These are phyloP conservation scores for Lepidostoma basale DNA, from an alignment of 1,140 invertebrate genomes.

Conservation along the genomic window DNA sequence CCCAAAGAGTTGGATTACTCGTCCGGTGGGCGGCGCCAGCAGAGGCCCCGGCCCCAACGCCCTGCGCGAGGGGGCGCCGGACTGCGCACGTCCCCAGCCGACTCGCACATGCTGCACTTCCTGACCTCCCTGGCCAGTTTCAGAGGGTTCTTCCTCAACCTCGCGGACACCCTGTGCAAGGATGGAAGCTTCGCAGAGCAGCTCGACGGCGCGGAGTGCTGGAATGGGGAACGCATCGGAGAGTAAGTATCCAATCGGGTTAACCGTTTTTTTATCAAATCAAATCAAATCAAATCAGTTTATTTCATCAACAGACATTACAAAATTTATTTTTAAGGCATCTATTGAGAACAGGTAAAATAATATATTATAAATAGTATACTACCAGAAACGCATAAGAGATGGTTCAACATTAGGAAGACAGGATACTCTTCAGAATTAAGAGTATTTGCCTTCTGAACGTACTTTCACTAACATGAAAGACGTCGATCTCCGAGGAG, in stretches of 20 bases:
- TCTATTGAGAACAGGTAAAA: too few relatives aligned
- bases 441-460: too few relatives aligned
- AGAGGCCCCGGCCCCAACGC: slow-evolving; percentile 49
- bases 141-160: slow-evolving; percentile 71
- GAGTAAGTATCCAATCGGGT: slow-evolving; percentile 71
- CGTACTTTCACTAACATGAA: too few relatives aligned
- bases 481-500: too few relatives aligned
- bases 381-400: too few relatives aligned
- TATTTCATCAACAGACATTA: too few relatives aligned
- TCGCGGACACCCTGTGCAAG: slow-evolving; percentile 72
- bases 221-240: slow-evolving; percentile 76
- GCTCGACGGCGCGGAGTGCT: slow-evolving; percentile 68
- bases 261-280: too few relatives aligned
- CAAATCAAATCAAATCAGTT: too few relatives aligned
- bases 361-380: too few relatives aligned
- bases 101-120: slow-evolving; percentile 68
- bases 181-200: slow-evolving; percentile 65
- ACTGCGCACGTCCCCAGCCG: slow-evolving; percentile 55
- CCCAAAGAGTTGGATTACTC: slow-evolving; percentile 31
- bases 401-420: too few relatives aligned
- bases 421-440: too few relatives aligned
- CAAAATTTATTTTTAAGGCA: too few relatives aligned
- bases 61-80: slow-evolving; percentile 44
- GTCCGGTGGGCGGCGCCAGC: slow-evolving; percentile 47
- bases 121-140: slow-evolving; percentile 68